Evolutionary conservation across 2,797 vertebrate species (phyloP).

Genomic region (Corythornis leucogaster): DNA sequence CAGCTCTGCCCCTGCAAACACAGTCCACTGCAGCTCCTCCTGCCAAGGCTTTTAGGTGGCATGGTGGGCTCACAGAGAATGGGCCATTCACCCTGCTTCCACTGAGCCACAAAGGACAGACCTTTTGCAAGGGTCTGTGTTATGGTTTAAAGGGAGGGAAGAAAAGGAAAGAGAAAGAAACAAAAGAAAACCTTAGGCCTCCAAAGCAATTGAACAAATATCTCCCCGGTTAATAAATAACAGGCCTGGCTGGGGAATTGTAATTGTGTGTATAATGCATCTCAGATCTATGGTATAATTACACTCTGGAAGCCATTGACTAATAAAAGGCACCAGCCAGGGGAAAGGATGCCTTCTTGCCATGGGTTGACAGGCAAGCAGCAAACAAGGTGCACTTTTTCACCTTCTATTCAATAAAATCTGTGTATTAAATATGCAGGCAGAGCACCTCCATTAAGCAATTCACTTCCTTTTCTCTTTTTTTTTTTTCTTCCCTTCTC

Average conservation of each 20-base stretch:
- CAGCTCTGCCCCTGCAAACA: not conserved
- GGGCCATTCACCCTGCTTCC: not conserved
- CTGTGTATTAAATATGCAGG: conserved; percentile 80
- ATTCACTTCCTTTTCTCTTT: conserved; percentile 68
- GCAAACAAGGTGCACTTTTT: conserved; percentile 82
- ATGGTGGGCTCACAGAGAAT: not conserved
- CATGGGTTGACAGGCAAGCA: conserved; percentile 77
- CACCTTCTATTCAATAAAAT: conserved; percentile 82
- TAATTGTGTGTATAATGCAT: conserved; percentile 79
- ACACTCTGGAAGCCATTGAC: conserved; percentile 78
- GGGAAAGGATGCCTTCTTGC: conserved; percentile 78
- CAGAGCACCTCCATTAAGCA: conserved; percentile 77
- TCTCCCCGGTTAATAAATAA: conserved; percentile 77
- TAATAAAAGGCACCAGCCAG: conserved; percentile 80
- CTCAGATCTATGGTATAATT: conserved; percentile 81
- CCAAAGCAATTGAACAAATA: conserved; percentile 70
- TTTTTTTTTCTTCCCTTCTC: conserved; percentile 13
- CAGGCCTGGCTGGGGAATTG: conserved; percentile 69
- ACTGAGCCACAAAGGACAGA: not conserved
- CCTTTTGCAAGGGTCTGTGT: not conserved
- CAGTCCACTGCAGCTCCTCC: not conserved
- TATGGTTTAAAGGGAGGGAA: not conserved
- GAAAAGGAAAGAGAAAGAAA: not conserved
- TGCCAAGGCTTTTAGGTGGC: conserved; percentile 8
- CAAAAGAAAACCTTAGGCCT: conserved; percentile 48